Evolutionary conservation across 30 jellyfish, hydroid and myxozoan species (phyloP).

Genomic region (Hydra vulgaris): DNA sequence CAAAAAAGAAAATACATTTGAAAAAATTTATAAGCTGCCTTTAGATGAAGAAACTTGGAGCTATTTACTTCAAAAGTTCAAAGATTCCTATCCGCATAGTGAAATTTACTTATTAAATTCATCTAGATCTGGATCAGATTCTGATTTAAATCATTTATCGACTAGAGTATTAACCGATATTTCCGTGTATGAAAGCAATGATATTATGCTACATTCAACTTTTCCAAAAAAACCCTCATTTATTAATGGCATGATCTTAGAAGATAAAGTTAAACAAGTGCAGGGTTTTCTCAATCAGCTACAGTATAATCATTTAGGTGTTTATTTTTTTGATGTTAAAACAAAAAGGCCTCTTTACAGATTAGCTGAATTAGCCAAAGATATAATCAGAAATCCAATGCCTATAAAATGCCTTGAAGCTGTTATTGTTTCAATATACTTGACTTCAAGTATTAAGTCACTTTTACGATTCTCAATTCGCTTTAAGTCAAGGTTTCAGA

Average conservation of each 20-base stretch:
- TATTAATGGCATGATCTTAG: constrained; percentile 15
- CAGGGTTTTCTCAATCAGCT: constrained; percentile 52
- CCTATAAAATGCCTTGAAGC: constrained; percentile 93
- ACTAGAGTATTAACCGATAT: background rate
- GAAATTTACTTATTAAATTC: background rate
- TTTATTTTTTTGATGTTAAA: constrained; percentile 67
- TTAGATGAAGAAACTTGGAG: constrained; percentile 9
- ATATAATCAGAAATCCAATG: constrained; percentile 52
- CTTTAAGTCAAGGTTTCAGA: constrained; percentile 50
- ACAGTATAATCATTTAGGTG: constrained; percentile 84
- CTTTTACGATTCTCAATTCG: constrained; percentile 62
- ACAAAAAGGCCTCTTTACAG: constrained; percentile 68
- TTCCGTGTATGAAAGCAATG: background rate
- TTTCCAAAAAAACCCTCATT: constrained; percentile 28
- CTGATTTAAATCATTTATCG: background rate
- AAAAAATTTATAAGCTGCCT: background rate
- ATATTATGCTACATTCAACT: background rate
- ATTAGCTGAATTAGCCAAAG: constrained; percentile 71
- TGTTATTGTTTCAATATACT: constrained; percentile 45
- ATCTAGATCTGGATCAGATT: background rate
- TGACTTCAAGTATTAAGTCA: constrained; percentile 54
- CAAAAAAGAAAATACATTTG: no score
- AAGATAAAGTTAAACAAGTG: constrained; percentile 30
- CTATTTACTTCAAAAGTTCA: background rate
- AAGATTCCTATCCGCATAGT: background rate